Conservation (phyloP, 2,113 vertebrate species). For the Catharus bicknelli region DNA sequence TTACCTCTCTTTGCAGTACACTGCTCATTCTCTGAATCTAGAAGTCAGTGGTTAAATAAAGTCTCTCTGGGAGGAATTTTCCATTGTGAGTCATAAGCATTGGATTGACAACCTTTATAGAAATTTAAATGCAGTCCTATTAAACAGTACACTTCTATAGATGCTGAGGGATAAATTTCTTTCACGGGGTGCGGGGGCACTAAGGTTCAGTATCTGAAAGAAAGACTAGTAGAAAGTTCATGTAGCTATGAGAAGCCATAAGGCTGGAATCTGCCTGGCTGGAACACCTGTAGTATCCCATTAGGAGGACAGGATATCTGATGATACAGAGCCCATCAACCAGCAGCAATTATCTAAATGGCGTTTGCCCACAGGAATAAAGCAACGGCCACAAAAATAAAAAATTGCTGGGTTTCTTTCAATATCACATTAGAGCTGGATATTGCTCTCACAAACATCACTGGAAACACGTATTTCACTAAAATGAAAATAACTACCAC, state of each 20-base stretch:
- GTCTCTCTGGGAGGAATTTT: constrained; percentile 17
- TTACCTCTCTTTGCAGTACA: background rate
- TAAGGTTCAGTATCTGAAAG: background rate
- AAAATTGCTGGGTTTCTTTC: background rate
- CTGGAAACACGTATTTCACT: background rate
- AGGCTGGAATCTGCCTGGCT: background rate
- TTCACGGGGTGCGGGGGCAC: background rate
- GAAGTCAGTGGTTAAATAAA: constrained; percentile 19
- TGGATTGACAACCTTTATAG: constrained; percentile 34
- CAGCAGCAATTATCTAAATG: background rate
- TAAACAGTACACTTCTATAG: constrained; percentile 11
- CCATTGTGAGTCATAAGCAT: constrained; percentile 16
- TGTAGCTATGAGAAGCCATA: background rate
- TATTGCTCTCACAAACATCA: background rate
- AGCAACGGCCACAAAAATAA: background rate
- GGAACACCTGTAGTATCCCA: background rate
- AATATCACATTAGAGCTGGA: background rate
- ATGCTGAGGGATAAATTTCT: background rate
- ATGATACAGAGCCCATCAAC: background rate
- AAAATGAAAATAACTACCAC: background rate
- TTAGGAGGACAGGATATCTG: background rate
- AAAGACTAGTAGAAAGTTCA: background rate
- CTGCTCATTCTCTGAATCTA: background rate
- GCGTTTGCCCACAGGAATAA: background rate
- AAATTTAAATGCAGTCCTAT: constrained; percentile 19